phyloP scores from a whole-genome alignment of 2,888 invertebrate species.

The Eupithecia inturbata region DNA sequence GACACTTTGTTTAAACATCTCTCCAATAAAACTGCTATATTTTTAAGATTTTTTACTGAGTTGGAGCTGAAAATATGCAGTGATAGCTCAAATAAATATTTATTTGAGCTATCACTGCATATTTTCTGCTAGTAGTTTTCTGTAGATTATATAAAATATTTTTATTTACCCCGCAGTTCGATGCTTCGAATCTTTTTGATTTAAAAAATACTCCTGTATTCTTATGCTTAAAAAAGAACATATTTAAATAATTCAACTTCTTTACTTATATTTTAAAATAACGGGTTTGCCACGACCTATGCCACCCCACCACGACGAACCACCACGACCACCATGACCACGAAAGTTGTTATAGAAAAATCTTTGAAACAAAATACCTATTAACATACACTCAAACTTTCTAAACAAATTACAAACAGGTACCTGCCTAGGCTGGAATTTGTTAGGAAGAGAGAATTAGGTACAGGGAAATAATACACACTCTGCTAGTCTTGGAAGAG shows the following conservation, averaged over 20 bases:
- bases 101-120: too few species aligned
- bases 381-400: neutral
- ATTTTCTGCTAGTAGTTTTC: too few species aligned
- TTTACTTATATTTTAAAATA: neutral
- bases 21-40: too few species aligned
- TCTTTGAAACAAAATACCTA: constrained; percentile 1
- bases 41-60: too few species aligned
- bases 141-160: too few species aligned
- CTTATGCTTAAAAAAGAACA: neutral
- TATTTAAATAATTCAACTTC: neutral
- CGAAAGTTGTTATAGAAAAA: neutral
- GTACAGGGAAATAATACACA: neutral
- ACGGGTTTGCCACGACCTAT: neutral
- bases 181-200: too few species aligned
- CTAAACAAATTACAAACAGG: neutral
- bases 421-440: neutral
- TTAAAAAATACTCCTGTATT: neutral
- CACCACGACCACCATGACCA: too few species aligned
- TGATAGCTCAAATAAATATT: neutral
- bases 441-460: neutral
- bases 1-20: neutral
- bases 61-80: neutral
- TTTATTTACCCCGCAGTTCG: too few species aligned
- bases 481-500: neutral
- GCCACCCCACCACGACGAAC: too few species aligned